Evolutionary conservation across 2,888 invertebrate genomes (phyloP), one percentile per base, ranked within the genome.

Genomic region (Apotomis betuletana): DNA sequence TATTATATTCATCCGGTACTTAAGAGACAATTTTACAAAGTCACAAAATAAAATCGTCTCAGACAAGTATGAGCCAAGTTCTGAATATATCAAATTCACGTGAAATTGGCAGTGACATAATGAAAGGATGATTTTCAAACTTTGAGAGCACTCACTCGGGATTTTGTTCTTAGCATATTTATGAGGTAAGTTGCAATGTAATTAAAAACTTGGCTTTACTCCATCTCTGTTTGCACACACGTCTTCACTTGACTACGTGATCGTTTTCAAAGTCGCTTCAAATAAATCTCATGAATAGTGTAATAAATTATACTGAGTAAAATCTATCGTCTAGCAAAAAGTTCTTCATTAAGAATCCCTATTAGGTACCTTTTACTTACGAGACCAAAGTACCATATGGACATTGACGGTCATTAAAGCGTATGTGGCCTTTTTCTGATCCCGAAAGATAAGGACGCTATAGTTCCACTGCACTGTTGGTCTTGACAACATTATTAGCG

Each of bases 171-270:
- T 63, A 57, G 67, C 67, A 74, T 75, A 73, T 75, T 75, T 74
- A 76, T 70, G 76, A 67, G 67, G 49, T 60, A 76, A 75, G 74
- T 75, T 76, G 69, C 69, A 57, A 70, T 70, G 75, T 76, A 76
- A 76, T 76, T 76, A 75, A 76, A 76, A 76, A 75, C 69, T 75
- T 76, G 70, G 75, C 75, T 67, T 52, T 64, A 73, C 73, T 74
- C 73, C 67, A 60, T 57, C 51, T 36, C 62, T 67, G 57, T 58
- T 58, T 57, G 41, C 55, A 70, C 65, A 70, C 69, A 67, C 73
- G 73, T 70, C 62, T 62, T 71, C 51, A 58, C 65, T 62, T 71
- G 57, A 58, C 65, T 59, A 72, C 74, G 76, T 74, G 75, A 70
- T 65, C 59, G 61, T 63, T 70, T 74, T 74, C 69, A 62, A 67